Percentiles rank a stretch among this genome's conserved stretches.
Conservation (phyloP, 2,113 vertebrate genomes). For the Porphyrio hochstetteri region DNA sequence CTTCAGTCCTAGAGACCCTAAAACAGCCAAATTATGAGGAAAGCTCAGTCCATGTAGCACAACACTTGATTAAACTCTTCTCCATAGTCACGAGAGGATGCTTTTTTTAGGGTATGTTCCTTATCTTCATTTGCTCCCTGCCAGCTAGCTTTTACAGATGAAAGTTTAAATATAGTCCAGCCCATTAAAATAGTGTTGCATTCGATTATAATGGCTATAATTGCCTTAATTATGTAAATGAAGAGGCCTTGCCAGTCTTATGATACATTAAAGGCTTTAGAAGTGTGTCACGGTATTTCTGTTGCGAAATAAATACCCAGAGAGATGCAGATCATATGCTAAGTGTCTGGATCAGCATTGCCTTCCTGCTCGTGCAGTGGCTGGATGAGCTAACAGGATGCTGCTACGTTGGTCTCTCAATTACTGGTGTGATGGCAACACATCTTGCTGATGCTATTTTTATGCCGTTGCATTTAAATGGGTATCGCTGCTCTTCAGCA, state of each 20-base stretch:
- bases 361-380: not conserved
- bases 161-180: slow-evolving; percentile 33
- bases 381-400: not conserved
- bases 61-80: not conserved
- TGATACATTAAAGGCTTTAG: slow-evolving; percentile 37
- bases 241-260: not conserved
- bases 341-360: not conserved
- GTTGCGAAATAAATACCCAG: not conserved
- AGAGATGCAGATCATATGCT: slow-evolving; percentile 1
- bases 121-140: not conserved
- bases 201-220: slow-evolving; percentile 11
- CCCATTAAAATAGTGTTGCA: slow-evolving; percentile 23
- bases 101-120: not conserved
- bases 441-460: not conserved
- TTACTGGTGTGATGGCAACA: not conserved
- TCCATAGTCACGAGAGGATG: not conserved
- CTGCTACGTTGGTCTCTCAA: not conserved
- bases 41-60: not conserved
- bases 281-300: slow-evolving; percentile 22
- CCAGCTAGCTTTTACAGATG: not conserved
- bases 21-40: not conserved
- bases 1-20: not conserved
- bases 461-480: not conserved
- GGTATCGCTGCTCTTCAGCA: not conserved
- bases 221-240: slow-evolving; percentile 55